A percentile compares a stretch with the other conserved stretches of the same genome.
Evolutionary conservation across 1,140 invertebrate genomes (phyloP).

Genomic region (Pseudomyrmex dendroicus): DNA sequence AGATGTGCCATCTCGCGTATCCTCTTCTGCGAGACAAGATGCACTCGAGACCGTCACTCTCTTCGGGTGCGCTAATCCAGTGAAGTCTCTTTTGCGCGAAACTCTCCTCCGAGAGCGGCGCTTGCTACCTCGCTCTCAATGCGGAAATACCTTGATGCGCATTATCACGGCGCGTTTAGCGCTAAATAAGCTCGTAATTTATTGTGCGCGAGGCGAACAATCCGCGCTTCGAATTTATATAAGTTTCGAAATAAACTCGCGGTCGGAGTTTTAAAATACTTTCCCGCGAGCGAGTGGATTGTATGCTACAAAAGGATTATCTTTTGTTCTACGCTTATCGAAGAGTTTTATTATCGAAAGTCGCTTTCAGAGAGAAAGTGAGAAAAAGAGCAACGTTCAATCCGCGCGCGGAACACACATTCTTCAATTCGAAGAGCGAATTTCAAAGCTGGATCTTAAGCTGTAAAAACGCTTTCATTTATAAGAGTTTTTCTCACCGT

Average conservation of each 20-base stretch:
- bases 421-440: neutral
- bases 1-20: slow-evolving; percentile 40
- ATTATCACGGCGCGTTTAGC: neutral
- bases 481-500: neutral
- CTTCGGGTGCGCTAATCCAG: slow-evolving; percentile 19
- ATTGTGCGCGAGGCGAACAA: neutral
- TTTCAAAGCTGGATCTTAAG: neutral
- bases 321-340: too few relatives aligned
- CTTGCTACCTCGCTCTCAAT: slow-evolving; percentile 4
- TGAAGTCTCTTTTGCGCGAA: slow-evolving; percentile 25
- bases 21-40: slow-evolving; percentile 24
- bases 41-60: slow-evolving; percentile 32
- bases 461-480: neutral
- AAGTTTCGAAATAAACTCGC: neutral
- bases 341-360: slow-evolving; percentile 9
- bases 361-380: neutral
- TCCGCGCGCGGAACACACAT: neutral
- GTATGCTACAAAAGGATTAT: too few relatives aligned
- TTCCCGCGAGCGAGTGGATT: too few relatives aligned
- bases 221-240: neutral
- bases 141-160: slow-evolving; percentile 3
- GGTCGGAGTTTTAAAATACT: too few relatives aligned
- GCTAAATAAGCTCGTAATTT: neutral
- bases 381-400: neutral
- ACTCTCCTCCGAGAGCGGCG: neutral